phyloP scores from a whole-genome alignment of 1,140 invertebrate species.

The Zaprionus lachaisei region DNA sequence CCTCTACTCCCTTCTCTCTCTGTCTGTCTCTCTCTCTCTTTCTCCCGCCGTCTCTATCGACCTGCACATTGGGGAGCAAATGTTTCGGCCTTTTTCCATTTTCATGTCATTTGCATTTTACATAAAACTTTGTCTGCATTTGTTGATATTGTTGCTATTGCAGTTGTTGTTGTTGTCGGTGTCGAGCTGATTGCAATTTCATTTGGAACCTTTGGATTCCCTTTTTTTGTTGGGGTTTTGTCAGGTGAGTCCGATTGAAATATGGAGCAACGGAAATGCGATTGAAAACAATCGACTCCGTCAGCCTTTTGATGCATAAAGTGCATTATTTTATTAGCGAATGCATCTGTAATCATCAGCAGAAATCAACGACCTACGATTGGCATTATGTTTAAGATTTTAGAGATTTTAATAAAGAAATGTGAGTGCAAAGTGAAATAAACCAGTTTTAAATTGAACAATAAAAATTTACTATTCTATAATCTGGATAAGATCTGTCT shows the following conservation, averaged over 20 bases:
- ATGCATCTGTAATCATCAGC: neutral
- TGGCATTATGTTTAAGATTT: neutral
- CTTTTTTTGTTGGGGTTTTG: neutral
- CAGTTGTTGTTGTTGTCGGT: conserved; percentile 21
- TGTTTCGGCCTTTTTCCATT: conserved; percentile 58
- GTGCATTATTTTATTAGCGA: conserved; percentile 31
- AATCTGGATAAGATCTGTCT: too few species aligned
- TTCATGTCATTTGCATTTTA: conserved; percentile 79
- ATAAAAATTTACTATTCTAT: neutral
- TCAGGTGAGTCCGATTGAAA: conserved; percentile 21
- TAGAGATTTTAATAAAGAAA: neutral
- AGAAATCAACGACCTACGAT: neutral
- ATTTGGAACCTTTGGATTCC: neutral
- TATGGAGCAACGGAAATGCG: conserved; percentile 31
- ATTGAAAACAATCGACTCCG: conserved; percentile 41
- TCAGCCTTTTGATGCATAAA: neutral
- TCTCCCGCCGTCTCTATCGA: neutral
- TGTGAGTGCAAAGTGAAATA: neutral
- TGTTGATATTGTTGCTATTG: conserved; percentile 23
- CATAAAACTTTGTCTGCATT: conserved; percentile 62
- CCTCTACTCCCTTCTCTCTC: neutral
- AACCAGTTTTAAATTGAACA: neutral
- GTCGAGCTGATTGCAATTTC: conserved; percentile 58
- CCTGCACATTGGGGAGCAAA: conserved; percentile 45
- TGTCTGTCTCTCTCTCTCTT: neutral